phyloP scores from a whole-genome alignment of 2,797 vertebrate species.

The Eremophila alpestris region DNA sequence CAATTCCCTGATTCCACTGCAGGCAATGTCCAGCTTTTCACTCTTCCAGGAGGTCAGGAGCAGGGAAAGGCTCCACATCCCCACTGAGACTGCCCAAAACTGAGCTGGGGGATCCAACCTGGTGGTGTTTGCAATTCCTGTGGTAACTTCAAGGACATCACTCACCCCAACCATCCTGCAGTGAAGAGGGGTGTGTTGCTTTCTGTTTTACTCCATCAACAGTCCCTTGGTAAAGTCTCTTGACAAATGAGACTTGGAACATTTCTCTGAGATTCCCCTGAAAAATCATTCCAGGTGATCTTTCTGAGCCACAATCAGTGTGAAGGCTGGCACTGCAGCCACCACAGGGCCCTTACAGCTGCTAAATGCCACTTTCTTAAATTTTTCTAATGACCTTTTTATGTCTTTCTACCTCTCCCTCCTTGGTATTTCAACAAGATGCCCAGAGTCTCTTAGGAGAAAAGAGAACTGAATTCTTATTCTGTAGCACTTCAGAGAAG shows the following conservation, averaged over 20 bases:
- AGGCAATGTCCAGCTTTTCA: not conserved
- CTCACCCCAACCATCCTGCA: accelerated
- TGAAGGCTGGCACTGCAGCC: not conserved
- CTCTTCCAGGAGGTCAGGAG: not conserved
- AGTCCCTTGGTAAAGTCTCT: not conserved
- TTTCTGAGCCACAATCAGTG: not conserved
- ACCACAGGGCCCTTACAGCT: not conserved
- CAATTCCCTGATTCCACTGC: accelerated
- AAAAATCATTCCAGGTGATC: not conserved
- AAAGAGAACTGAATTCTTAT: slow-evolving; percentile 49
- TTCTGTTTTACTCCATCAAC: not conserved
- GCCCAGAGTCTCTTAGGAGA: slow-evolving; percentile 45
- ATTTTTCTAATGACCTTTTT: slow-evolving; percentile 70
- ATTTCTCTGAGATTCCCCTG: not conserved
- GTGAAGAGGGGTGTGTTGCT: not conserved
- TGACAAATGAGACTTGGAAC: not conserved
- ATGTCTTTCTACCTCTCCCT: slow-evolving; percentile 33
- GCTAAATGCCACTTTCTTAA: slow-evolving; percentile 71
- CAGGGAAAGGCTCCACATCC: accelerated
- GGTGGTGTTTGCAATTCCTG: not conserved
- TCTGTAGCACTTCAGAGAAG: slow-evolving; percentile 64
- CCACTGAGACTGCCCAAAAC: accelerated
- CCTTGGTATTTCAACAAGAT: slow-evolving; percentile 72
- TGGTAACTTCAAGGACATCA: not conserved
- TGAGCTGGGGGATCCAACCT: not conserved